A percentile compares a stretch with the other conserved stretches of the same genome.
These are phyloP conservation scores for Platycercus adscitus DNA, from an alignment of 2,113 vertebrate genomes.

Conservation along the genomic window DNA sequence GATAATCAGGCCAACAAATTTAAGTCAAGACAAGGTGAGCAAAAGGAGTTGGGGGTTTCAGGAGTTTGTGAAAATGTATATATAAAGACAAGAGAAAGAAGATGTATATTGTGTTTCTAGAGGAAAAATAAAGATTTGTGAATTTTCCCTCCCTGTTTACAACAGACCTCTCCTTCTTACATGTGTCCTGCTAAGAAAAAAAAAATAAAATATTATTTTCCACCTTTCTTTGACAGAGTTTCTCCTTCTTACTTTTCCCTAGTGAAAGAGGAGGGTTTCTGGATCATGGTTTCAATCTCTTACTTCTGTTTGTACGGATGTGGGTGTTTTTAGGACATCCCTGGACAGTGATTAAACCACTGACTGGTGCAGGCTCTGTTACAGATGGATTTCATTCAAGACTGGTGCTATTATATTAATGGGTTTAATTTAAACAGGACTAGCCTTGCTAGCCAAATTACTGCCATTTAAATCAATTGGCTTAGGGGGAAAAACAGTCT, in stretches of 20 bases:
- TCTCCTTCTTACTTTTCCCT: background rate
- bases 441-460: constrained; percentile 83
- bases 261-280: constrained; percentile 14
- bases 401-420: constrained; percentile 85
- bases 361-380: constrained; percentile 73
- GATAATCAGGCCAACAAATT: background rate
- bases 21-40: background rate
- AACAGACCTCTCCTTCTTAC: background rate
- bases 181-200: background rate
- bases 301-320: constrained; percentile 60
- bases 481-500: constrained; percentile 80
- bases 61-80: background rate
- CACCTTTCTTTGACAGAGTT: background rate
- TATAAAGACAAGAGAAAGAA: background rate
- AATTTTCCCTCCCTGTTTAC: background rate
- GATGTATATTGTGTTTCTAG: background rate
- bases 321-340: constrained; percentile 70
- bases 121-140: background rate
- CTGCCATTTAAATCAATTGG: constrained; percentile 87
- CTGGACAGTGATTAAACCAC: constrained; percentile 77
- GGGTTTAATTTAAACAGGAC: constrained; percentile 84
- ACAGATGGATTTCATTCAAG: constrained; percentile 77
- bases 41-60: background rate
- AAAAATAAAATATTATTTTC: background rate
- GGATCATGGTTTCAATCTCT: constrained; percentile 41